Conservation (phyloP, 1,140 invertebrate genomes). For the Lineus longissimus region DNA sequence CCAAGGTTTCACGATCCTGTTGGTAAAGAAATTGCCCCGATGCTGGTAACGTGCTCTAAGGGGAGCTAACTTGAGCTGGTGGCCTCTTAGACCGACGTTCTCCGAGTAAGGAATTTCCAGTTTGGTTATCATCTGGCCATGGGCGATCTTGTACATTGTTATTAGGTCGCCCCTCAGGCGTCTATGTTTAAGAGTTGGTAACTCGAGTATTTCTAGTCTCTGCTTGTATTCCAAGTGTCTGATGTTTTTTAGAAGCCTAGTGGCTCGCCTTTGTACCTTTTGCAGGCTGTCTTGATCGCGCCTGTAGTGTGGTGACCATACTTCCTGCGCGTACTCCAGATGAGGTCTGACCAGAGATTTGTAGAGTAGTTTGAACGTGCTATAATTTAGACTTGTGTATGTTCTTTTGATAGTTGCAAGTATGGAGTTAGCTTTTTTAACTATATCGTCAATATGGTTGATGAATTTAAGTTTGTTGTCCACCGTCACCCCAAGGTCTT, state of each 20-base stretch:
- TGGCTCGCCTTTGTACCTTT: neutral
- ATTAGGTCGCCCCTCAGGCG: neutral
- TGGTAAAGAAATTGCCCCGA: too few relatives aligned
- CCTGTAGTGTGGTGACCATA: neutral
- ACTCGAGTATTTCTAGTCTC: neutral
- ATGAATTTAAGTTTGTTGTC: neutral
- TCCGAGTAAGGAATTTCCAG: too few relatives aligned
- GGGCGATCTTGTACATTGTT: too few relatives aligned
- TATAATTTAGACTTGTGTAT: too few relatives aligned
- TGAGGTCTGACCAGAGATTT: neutral
- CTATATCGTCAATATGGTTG: neutral
- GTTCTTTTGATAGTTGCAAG: neutral
- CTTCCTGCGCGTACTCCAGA: neutral
- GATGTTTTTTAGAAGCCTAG: neutral
- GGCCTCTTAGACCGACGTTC: too few relatives aligned
- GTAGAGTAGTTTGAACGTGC: too few relatives aligned
- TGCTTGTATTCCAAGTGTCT: neutral
- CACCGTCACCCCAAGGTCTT: neutral
- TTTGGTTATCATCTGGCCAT: too few relatives aligned
- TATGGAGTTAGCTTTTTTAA: neutral
- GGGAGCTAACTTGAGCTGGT: too few relatives aligned
- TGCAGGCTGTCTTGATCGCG: neutral
- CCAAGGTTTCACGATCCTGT: too few relatives aligned
- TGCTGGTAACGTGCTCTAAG: too few relatives aligned
- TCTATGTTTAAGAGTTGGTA: neutral